These are phyloP conservation scores for Trypoxylus dichotomus DNA, from an alignment of 1,140 invertebrate species.

Conservation along the genomic window DNA sequence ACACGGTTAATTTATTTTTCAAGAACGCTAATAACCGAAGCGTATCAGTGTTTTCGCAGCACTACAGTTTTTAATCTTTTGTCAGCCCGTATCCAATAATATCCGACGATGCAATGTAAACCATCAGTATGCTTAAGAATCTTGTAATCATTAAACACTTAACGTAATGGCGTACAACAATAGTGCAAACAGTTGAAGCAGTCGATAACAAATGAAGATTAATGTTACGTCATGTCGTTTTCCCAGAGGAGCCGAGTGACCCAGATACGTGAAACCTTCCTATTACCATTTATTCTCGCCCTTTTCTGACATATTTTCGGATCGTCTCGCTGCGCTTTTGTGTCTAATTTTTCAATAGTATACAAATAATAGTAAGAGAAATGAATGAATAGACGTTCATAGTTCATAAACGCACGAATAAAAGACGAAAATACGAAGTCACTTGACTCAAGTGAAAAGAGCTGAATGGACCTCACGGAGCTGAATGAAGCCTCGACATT, in stretches of 20 bases:
- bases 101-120: too few species aligned
- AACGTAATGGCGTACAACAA: slow-evolving; percentile 35
- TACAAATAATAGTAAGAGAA: neutral
- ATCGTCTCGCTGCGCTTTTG: neutral
- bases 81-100: too few species aligned
- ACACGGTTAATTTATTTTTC: too few species aligned
- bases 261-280: neutral
- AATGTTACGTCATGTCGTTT: slow-evolving; percentile 43
- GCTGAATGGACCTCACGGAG: neutral
- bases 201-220: slow-evolving; percentile 51
- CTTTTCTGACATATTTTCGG: neutral
- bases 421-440: neutral
- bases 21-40: too few species aligned
- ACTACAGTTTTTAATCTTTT: too few species aligned
- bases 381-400: neutral
- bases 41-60: too few species aligned
- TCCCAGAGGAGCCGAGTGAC: slow-evolving; percentile 34
- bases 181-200: slow-evolving; percentile 48
- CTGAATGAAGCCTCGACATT: neutral
- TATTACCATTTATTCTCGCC: neutral
- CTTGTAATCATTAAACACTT: slow-evolving; percentile 22
- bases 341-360: neutral
- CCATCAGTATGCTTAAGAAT: too few species aligned
- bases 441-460: neutral
- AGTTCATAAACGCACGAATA: neutral